These are phyloP conservation scores for Eupeodes latifasciatus DNA, from an alignment of 2,888 invertebrate species.

Conservation along the genomic window DNA sequence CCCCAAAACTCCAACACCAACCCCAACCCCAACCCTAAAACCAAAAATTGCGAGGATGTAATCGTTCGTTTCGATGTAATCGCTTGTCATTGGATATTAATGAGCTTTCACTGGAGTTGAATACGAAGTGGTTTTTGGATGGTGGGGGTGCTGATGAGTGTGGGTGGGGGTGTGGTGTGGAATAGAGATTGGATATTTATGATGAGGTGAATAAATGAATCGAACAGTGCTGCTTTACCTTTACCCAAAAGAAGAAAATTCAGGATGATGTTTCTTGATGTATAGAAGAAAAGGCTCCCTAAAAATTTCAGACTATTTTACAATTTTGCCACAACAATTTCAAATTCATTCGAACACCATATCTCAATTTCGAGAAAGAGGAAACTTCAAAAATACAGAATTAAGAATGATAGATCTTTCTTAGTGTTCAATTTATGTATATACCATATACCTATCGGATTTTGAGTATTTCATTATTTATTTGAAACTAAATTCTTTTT, in stretches of 20 bases:
- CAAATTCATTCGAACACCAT: conserved; percentile 11
- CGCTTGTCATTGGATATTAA: conserved; percentile 70
- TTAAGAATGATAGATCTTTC: conserved; percentile 1
- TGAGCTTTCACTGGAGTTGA: conserved; percentile 58
- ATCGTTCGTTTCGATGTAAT: conserved; percentile 55
- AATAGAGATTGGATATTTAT: conserved; percentile 45
- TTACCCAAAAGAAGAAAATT: not conserved
- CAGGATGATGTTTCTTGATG: not conserved
- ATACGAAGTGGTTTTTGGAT: conserved; percentile 54
- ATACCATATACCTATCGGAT: not conserved
- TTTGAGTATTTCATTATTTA: conserved; percentile 13
- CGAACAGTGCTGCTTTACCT: not conserved
- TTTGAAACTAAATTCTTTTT: not conserved
- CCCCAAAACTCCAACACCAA: not conserved
- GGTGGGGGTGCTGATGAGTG: not conserved
- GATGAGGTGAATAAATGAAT: conserved; percentile 44
- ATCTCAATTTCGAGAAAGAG: not conserved
- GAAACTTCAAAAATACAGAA: conserved; percentile 8
- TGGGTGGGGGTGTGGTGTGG: not conserved
- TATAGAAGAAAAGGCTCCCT: not conserved
- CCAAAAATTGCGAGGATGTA: conserved; percentile 1
- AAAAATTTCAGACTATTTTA: conserved; percentile 6
- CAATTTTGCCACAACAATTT: conserved; percentile 11
- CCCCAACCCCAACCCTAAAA: too few species aligned
- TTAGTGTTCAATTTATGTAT: not conserved